Conservation (phyloP, 2,888 invertebrate species). For the Aphidoletes aphidimyza region DNA sequence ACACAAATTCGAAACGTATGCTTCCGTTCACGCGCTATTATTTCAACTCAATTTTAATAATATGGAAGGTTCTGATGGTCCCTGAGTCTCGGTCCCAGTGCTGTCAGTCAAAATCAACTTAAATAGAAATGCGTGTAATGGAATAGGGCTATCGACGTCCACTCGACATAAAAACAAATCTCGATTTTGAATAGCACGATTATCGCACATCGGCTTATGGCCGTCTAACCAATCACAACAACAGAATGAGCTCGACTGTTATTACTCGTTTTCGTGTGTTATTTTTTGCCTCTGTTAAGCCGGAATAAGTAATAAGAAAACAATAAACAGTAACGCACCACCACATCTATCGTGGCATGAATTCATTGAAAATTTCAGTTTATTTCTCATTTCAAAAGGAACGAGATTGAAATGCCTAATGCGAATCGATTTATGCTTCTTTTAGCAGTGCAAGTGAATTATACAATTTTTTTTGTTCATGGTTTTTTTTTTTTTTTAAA, state of each 20-base stretch:
- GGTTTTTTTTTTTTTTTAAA: too few species aligned
- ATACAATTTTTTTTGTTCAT: too few species aligned
- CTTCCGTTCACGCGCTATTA: slow-evolving; percentile 18
- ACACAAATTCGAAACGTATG: slow-evolving; percentile 51
- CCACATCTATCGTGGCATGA: background rate
- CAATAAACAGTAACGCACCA: slow-evolving; percentile 47
- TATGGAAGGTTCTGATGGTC: slow-evolving; percentile 8
- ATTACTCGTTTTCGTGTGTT: background rate
- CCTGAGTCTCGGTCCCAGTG: background rate
- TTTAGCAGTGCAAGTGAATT: background rate
- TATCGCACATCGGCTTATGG: slow-evolving; percentile 52
- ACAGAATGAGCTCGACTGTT: background rate
- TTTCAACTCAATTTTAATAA: slow-evolving; percentile 48
- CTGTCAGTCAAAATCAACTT: slow-evolving; percentile 35
- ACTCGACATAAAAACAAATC: background rate
- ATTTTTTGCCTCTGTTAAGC: background rate
- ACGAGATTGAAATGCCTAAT: too few species aligned
- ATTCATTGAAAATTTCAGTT: background rate
- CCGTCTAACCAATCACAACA: background rate
- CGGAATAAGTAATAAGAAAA: slow-evolving; percentile 49
- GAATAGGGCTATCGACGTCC: slow-evolving; percentile 16
- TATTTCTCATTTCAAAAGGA: background rate
- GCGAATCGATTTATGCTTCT: background rate
- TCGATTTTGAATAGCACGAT: slow-evolving; percentile 30
- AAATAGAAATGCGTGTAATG: background rate